Conservation (phyloP, 2,113 vertebrate species). For the Plestiodon gilberti region DNA sequence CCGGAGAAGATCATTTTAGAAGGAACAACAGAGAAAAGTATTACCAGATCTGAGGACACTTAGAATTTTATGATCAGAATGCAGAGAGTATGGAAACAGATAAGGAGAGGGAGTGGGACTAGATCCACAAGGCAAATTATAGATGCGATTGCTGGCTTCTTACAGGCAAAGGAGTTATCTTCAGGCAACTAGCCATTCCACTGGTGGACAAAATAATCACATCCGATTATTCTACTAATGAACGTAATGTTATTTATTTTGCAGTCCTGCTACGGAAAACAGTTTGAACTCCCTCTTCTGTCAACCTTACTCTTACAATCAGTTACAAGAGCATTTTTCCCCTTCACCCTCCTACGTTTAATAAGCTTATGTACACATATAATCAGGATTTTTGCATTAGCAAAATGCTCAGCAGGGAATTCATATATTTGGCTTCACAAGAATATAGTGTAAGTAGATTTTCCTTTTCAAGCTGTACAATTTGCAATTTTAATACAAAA, state of each 20-base stretch:
- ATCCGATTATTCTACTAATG: not conserved
- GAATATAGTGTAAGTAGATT: conserved; percentile 24
- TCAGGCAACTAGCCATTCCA: not conserved
- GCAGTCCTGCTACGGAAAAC: not conserved
- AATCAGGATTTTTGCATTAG: conserved; percentile 1
- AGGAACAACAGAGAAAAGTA: not conserved
- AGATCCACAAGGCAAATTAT: not conserved
- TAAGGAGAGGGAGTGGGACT: not conserved
- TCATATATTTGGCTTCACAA: conserved; percentile 7
- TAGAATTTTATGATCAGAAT: not conserved
- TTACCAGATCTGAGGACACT: not conserved
- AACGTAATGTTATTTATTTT: conserved; percentile 19
- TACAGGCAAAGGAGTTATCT: not conserved
- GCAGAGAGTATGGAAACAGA: not conserved
- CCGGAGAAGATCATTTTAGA: not conserved
- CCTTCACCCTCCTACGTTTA: conserved; percentile 16
- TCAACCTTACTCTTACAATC: not conserved
- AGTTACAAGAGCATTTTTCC: not conserved
- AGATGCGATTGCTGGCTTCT: not conserved
- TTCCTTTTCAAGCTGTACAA: conserved; percentile 43
- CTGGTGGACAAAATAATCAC: not conserved
- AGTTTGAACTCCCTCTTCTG: not conserved
- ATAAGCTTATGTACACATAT: not conserved
- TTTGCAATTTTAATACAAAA: conserved; percentile 41
- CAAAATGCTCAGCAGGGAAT: not conserved